Base-by-base conservation (phyloP, 2,797 vertebrate species). In the Anisognathus igniventris region DNA sequence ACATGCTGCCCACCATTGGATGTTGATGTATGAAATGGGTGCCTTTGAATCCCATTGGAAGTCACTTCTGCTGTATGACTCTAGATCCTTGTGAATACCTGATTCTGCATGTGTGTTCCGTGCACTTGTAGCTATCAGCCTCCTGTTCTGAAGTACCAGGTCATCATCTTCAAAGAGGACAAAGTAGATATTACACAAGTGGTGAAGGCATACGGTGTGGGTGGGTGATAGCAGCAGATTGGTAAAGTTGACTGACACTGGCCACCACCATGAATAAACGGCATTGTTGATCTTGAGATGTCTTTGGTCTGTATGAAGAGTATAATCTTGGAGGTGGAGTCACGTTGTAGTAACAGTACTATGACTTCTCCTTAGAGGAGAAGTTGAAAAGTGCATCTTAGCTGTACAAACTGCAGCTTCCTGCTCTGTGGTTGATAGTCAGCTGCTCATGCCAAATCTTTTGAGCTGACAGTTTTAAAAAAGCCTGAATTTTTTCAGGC, bases 401-500 rank as follows among this genome's bases (percentile, higher is more conserved):
- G 20, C 13, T 60, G 25, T 77, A 65, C 7, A 40, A 3, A 54
- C 45, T 73, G 71, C n/a, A 73, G 20, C 40, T 71, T 84, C 48
- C 40, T 80, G 19, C 51, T 75, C 53, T 85, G 44, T 68, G 40
- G 11, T 58, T 65, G 19, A 28, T 40, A 82, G 56, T 47, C 47
- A 58, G 54, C 24, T 89, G 50, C 22, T 78, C n/a, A 5, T 5
- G 14, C 68, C 31, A 82, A 4, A 22, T 62, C 28, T 47, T 88
- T 28, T 37, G 21, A 87, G 44, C 47, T 84, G 73, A 82, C 16
- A 28, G 8, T 53, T 65, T 54, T 24, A 60, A 54, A 86, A 77
- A 73, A 37, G 4, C 0, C 2, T 33, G 6, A 9, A 0, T 33
- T 79, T 64, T 65, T 51, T 24, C 0, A 3, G 23, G 24, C 10